These are phyloP conservation scores for Syngnathus typhle DNA, from an alignment of 2,113 vertebrate species.

Conservation along the genomic window DNA sequence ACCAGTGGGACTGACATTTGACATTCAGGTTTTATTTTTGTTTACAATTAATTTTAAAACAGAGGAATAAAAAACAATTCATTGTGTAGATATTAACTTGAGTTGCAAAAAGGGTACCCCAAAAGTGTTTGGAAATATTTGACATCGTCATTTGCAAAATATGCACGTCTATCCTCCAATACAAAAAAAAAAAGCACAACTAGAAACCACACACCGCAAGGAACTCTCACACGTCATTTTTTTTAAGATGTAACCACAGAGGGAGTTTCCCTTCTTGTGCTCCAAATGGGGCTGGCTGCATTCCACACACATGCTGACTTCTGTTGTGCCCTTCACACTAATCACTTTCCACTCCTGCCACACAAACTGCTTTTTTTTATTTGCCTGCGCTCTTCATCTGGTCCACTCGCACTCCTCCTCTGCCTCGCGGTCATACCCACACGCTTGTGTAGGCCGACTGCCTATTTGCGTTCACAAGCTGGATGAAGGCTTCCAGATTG, in stretches of 20 bases:
- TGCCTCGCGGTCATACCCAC: slow-evolving; percentile 31
- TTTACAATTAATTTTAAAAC: too few species aligned
- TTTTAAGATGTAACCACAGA: slow-evolving; percentile 10
- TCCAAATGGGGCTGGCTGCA: background rate
- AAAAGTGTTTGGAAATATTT: too few species aligned
- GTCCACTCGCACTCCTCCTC: slow-evolving; percentile 16
- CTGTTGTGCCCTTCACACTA: slow-evolving; percentile 21
- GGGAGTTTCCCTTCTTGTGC: slow-evolving; percentile 33
- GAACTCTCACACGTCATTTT: background rate
- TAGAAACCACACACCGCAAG: background rate
- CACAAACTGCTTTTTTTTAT: slow-evolving; percentile 18
- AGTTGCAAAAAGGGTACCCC: too few species aligned
- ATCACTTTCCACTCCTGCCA: slow-evolving; percentile 14
- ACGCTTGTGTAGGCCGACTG: slow-evolving; percentile 46
- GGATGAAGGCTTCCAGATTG: slow-evolving; percentile 60
- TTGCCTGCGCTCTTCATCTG: background rate
- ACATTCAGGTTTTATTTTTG: too few species aligned
- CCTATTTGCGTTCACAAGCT: slow-evolving; percentile 52
- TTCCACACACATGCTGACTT: slow-evolving; percentile 23
- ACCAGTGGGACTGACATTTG: too few species aligned
- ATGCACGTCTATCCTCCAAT: too few species aligned
- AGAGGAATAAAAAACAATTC: too few species aligned
- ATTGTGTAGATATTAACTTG: too few species aligned
- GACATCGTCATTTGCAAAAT: too few species aligned
- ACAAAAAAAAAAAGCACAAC: too few species aligned